Evolutionary conservation across 1,140 invertebrate genomes (phyloP).

Genomic region (Patella vulgata): DNA sequence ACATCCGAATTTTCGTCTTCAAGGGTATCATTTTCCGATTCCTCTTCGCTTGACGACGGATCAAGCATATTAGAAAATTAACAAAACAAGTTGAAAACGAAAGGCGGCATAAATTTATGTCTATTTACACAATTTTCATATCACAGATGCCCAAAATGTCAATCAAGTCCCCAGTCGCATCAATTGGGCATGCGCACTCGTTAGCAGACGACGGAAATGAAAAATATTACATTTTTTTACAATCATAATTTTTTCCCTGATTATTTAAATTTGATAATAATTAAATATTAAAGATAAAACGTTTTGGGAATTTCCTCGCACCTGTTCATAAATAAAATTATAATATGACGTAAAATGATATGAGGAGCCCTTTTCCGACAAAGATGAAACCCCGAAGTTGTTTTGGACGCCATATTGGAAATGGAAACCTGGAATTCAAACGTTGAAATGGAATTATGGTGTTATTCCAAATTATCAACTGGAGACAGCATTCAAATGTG

Average conservation of each 20-base stretch:
- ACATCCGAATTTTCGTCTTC: conserved; percentile 69
- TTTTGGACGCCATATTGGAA: no score
- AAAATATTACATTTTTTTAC: conserved; percentile 5
- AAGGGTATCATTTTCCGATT: conserved; percentile 61
- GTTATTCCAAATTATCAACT: no score
- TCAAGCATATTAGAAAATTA: conserved; percentile 65
- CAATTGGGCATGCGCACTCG: conserved; percentile 36
- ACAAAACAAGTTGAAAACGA: conserved; percentile 3
- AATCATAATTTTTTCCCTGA: background rate
- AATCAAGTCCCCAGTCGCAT: conserved; percentile 5
- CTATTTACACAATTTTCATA: background rate
- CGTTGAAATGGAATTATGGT: no score
- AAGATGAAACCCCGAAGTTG: no score
- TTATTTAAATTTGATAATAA: no score
- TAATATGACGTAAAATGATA: no score
- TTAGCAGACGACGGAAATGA: conserved; percentile 34
- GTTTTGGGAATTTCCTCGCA: no score
- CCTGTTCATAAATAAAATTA: no score
- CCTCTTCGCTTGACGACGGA: conserved; percentile 70
- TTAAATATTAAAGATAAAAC: no score
- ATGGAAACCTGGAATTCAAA: no score
- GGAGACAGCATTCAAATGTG: no score
- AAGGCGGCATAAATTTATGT: conserved; percentile 1
- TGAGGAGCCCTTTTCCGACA: no score
- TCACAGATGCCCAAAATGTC: background rate